These are phyloP conservation scores for Aramus guarauna DNA, from an alignment of 2,113 vertebrate species.

Conservation along the genomic window DNA sequence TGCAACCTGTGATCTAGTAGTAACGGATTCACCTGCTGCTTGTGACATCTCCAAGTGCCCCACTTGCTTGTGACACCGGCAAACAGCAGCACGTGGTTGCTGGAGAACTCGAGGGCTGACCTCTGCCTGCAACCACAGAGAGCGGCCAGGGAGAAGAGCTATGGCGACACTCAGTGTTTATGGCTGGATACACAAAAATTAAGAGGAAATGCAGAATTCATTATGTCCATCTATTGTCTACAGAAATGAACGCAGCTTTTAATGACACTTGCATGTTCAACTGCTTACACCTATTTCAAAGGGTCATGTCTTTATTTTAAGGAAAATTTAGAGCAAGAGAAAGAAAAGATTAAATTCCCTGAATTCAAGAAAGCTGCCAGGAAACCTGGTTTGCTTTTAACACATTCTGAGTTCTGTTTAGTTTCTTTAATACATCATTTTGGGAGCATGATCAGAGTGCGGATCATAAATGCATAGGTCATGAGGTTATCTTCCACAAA, in stretches of 20 bases:
- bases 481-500: fast-evolving
- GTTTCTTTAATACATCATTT: neutral
- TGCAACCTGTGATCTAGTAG: neutral
- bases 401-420: neutral
- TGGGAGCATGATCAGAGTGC: neutral
- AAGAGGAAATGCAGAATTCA: neutral
- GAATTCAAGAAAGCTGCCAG: neutral
- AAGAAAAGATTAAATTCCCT: neutral
- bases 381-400: neutral
- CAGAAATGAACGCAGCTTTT: neutral
- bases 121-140: neutral
- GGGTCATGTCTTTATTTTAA: neutral
- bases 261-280: neutral
- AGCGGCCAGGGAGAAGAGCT: neutral
- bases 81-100: neutral
- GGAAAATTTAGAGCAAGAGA: neutral
- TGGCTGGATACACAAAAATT: neutral
- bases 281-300: neutral
- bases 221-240: neutral
- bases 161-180: fast-evolving
- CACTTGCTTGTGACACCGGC: fast-evolving
- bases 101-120: neutral
- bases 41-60: neutral
- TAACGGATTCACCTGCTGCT: neutral
- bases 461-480: neutral